Evolutionary conservation across 2,113 vertebrate genomes (phyloP).

Genomic region (Dryoscopus gambensis): DNA sequence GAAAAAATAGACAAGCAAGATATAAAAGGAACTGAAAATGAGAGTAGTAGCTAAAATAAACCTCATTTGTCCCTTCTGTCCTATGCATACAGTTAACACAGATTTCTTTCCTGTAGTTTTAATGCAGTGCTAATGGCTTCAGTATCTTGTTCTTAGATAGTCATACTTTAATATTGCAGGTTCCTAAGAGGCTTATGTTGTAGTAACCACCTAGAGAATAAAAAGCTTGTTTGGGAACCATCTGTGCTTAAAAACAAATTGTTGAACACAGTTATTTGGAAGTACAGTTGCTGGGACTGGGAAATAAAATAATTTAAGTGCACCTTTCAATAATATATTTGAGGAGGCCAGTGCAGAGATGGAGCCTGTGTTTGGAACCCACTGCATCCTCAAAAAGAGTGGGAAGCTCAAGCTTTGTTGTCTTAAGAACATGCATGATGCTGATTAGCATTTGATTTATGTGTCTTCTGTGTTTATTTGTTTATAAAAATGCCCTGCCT

Average conservation of each 20-base stretch:
- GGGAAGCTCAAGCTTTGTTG: background rate
- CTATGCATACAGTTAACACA: constrained; percentile 10
- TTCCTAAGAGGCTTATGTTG: background rate
- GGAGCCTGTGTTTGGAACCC: background rate
- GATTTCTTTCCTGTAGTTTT: background rate
- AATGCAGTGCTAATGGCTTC: background rate
- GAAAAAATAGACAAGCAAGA: background rate
- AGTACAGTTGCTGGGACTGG: background rate
- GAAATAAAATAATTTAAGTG: background rate
- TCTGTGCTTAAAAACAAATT: background rate
- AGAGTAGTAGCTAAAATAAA: constrained; percentile 26
- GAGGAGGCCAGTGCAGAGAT: background rate
- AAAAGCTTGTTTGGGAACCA: background rate
- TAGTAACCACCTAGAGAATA: background rate
- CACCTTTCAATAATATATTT: background rate
- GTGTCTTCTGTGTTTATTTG: background rate
- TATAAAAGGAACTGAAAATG: constrained; percentile 36
- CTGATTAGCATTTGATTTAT: background rate
- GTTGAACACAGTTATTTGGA: background rate
- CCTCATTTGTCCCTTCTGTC: background rate
- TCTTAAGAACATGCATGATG: background rate
- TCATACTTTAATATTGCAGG: background rate
- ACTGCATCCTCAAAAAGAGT: background rate
- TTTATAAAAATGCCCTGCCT: constrained; percentile 10
- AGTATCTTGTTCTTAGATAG: background rate